A percentile compares a stretch with the other conserved stretches of the same genome.
Evolutionary conservation across 1,140 invertebrate species (phyloP).

Genomic region (Drosophila repletoides): DNA sequence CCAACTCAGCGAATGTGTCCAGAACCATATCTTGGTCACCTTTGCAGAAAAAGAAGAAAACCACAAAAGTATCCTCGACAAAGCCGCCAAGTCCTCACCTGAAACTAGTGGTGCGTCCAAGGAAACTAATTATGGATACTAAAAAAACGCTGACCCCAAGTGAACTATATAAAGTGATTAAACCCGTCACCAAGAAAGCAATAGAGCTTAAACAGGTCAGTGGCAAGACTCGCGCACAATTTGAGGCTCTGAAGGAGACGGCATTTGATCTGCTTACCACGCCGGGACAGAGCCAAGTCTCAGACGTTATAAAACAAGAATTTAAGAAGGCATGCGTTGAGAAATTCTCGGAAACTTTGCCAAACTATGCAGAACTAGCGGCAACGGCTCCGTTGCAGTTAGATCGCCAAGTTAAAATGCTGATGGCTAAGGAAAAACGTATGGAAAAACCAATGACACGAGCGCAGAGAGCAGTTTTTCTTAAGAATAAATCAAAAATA

Average conservation of each 20-base stretch:
- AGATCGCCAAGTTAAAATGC: conserved; percentile 44
- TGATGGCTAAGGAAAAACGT: conserved; percentile 40
- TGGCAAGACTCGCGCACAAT: conserved; percentile 50
- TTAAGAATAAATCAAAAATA: background rate
- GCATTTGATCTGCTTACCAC: conserved; percentile 61
- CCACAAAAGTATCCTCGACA: conserved; percentile 28
- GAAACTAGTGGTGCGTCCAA: conserved; percentile 42
- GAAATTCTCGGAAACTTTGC: conserved; percentile 41
- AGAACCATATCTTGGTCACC: conserved; percentile 43
- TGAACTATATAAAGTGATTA: background rate
- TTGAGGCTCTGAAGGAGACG: conserved; percentile 45
- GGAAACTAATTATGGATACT: conserved; percentile 54
- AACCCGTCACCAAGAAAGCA: conserved; percentile 21
- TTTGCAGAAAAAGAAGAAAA: conserved; percentile 39
- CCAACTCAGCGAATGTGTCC: background rate
- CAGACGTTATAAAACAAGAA: conserved; percentile 11
- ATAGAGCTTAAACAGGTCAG: conserved; percentile 43
- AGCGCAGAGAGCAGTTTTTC: background rate
- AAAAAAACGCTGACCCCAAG: conserved; percentile 27
- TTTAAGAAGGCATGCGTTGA: conserved; percentile 46
- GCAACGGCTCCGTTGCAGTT: conserved; percentile 16
- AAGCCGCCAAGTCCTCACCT: conserved; percentile 46
- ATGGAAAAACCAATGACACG: conserved; percentile 30
- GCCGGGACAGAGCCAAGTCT: conserved; percentile 15
- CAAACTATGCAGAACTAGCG: conserved; percentile 43